Evolutionary conservation across 2,888 invertebrate genomes (phyloP).

Genomic region (Seira musarum): DNA sequence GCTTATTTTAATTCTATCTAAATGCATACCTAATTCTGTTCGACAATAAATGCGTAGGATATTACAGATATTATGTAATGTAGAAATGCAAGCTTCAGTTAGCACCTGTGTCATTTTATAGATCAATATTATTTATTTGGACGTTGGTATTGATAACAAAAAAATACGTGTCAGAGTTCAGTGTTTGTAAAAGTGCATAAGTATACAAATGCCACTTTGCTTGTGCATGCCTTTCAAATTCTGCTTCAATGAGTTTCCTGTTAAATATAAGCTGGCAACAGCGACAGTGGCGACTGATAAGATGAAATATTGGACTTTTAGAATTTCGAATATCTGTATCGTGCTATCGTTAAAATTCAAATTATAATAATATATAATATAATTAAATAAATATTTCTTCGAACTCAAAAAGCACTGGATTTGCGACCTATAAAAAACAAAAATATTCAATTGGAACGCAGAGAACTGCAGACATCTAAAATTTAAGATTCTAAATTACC

Average conservation of each 20-base stretch:
- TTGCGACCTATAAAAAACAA: constrained; percentile 2
- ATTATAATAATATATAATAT: not conserved
- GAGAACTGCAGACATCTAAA: not conserved
- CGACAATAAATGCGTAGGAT: constrained; percentile 2
- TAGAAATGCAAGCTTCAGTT: not conserved
- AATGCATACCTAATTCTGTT: not conserved
- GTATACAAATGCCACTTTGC: not conserved
- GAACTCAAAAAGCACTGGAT: no score
- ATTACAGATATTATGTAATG: not conserved
- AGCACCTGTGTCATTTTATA: not conserved
- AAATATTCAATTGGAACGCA: not conserved
- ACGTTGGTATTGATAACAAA: no score
- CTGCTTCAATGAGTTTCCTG: not conserved
- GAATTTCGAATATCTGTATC: not conserved
- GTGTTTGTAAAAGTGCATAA: not conserved
- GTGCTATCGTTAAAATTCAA: not conserved
- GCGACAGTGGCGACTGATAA: not conserved
- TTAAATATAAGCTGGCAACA: no score
- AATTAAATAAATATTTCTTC: no score
- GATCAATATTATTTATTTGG: no score
- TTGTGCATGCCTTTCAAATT: not conserved
- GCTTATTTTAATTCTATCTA: not conserved
- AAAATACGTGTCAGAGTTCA: not conserved
- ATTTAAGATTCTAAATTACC: no score
- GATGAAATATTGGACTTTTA: not conserved